Evolutionary conservation across 2,113 vertebrate genomes (phyloP), one percentile per base, ranked within the genome.

Genomic region (Anarhynchus alexandrinus): DNA sequence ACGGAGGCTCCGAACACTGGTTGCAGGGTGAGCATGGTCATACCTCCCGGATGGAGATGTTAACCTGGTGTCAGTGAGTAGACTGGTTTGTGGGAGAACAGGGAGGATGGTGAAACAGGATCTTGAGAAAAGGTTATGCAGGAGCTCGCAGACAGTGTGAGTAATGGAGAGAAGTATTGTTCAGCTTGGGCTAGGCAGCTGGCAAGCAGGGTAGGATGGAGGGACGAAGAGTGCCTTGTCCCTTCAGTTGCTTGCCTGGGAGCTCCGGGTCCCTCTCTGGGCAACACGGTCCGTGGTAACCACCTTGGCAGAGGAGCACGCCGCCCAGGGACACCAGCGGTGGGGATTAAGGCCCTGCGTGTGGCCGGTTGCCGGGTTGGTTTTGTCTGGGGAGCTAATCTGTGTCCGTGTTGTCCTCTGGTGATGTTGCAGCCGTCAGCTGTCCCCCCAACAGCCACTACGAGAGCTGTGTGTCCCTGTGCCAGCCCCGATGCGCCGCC

Each of bases 391-490:
- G 30, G 73, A 59, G 54, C 66, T 95, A 15, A 96, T 43, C 5
- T 11, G 3, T 34, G 6, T 26, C 20, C 6, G 4, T 54, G 34
- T 1, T 74, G 45, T 90, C 22, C 83, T 47, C 51, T 45, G 80
- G n/a, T 47, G 38, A 36, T 78, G 19, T 96, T 55, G 27, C 98
- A 99, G 99, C 98, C 38, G 97, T 99, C 97, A 98, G 98, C 89
- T 99, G 99, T 97, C 99, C 99, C 21, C 95, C 98, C 23, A 99
- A 99, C 98, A 99, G 99, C 97, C 99, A 99, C 96, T 99, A 99
- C 5, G 98, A 99, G 96, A 99, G 98, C 86, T 99, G 99, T 2
- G 98, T 99, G 98, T 97, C 98, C 15, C 98, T 98, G 61, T 99
- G 99, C 98, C 99, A 99, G 94, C 99, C 99, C 11, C 99, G 99